These are phyloP conservation scores for Luffia ferchaultella DNA, from an alignment of 2,888 invertebrate genomes.

Conservation along the genomic window DNA sequence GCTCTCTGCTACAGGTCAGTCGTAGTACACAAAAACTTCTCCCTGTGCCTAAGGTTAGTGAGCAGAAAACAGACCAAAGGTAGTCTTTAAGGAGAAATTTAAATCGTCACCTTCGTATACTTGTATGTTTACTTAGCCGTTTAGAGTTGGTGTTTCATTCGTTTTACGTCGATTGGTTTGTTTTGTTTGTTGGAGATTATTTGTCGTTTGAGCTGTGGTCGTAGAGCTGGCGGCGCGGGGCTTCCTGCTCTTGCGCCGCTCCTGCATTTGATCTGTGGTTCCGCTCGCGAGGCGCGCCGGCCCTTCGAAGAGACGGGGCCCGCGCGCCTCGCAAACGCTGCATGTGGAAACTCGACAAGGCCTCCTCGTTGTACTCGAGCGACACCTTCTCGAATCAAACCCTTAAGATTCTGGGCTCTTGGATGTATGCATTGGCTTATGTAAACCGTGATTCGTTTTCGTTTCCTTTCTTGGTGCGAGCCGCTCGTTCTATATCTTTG, in stretches of 20 bases:
- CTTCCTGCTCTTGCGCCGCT: conserved; percentile 53
- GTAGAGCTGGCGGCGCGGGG: conserved; percentile 59
- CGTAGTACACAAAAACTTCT: conserved; percentile 98
- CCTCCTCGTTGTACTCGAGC: conserved; percentile 58
- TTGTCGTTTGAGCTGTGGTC: conserved; percentile 59
- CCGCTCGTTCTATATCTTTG: conserved; percentile 31
- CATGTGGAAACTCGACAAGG: conserved; percentile 13
- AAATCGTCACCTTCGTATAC: conserved; percentile 67
- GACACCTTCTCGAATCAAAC: conserved; percentile 58
- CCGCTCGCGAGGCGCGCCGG: conserved; percentile 22
- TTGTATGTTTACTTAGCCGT: conserved; percentile 65
- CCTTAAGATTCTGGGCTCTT: conserved; percentile 67
- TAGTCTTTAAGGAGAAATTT: conserved; percentile 69
- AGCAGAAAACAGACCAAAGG: conserved; percentile 83
- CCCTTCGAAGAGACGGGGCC: too few species aligned
- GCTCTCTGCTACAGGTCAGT: conserved; percentile 99
- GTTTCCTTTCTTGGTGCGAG: conserved; percentile 64
- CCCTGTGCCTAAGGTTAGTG: conserved; percentile 98
- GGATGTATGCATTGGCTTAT: conserved; percentile 67
- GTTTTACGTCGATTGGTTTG: conserved; percentile 50
- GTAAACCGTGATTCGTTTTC: conserved; percentile 67
- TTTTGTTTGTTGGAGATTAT: conserved; percentile 42
- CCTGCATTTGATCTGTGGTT: conserved; percentile 67
- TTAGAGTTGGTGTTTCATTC: conserved; percentile 62
- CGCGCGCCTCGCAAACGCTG: conserved; percentile 13